These are phyloP conservation scores for Synergus japonicus DNA, from an alignment of 2,888 invertebrate genomes.

Conservation along the genomic window DNA sequence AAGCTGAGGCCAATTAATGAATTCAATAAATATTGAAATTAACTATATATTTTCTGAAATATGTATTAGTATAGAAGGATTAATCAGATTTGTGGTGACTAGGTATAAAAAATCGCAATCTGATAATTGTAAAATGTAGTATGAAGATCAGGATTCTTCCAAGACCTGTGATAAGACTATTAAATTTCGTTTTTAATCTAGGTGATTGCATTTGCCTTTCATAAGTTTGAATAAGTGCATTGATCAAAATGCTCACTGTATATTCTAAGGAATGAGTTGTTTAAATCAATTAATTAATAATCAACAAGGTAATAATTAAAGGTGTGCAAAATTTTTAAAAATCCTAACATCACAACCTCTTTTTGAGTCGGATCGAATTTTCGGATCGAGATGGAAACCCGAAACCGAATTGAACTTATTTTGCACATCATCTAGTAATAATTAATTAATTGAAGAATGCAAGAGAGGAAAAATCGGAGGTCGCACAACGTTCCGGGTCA, in stretches of 20 bases:
- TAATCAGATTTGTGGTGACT: slow-evolving; percentile 13
- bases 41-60: no score
- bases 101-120: slow-evolving; percentile 53
- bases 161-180: slow-evolving; percentile 52
- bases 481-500: slow-evolving; percentile 29
- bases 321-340: no score
- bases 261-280: not conserved
- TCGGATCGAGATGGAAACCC: no score
- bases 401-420: no score
- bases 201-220: slow-evolving; percentile 55
- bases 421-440: not conserved
- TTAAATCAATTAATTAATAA: not conserved
- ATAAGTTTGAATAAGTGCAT: slow-evolving; percentile 45
- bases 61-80: not conserved
- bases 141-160: slow-evolving; percentile 51
- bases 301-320: no score
- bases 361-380: no score
- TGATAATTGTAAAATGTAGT: slow-evolving; percentile 54
- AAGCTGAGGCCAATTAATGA: not conserved
- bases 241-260: not conserved
- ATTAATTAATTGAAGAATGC: slow-evolving; percentile 10
- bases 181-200: slow-evolving; percentile 54
- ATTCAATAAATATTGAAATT: no score
- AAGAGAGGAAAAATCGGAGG: slow-evolving; percentile 45
- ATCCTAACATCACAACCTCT: no score